Conservation (phyloP, 2,888 invertebrate genomes). For the Hololepta plana region DNA sequence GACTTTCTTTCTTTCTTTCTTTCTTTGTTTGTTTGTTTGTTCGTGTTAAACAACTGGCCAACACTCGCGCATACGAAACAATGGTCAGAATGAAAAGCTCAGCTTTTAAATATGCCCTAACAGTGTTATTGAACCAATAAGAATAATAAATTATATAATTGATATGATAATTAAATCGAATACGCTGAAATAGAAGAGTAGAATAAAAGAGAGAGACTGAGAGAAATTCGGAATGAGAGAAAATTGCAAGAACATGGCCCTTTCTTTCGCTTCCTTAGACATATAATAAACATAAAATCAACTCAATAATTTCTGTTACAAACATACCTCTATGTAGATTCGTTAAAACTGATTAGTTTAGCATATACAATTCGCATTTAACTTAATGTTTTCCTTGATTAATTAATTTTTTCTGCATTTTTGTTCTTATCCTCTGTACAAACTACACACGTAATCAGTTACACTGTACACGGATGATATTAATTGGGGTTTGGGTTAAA, state of each 20-base stretch:
- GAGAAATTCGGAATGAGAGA: conserved; percentile 1
- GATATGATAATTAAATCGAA: not conserved
- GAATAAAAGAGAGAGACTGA: conserved; percentile 8
- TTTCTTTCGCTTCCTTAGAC: conserved; percentile 9
- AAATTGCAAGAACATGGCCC: conserved; percentile 30
- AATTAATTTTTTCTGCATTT: too few relatives aligned
- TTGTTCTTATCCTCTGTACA: too few relatives aligned
- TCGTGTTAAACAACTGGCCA: conserved; percentile 27
- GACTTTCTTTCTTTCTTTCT: conserved; percentile 5
- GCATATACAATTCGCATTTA: too few relatives aligned
- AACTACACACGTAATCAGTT: too few relatives aligned
- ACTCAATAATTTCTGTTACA: too few relatives aligned
- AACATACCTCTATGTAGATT: too few relatives aligned
- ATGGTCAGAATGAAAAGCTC: conserved; percentile 24
- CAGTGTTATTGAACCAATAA: conserved; percentile 17
- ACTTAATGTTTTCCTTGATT: too few relatives aligned
- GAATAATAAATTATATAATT: too few relatives aligned
- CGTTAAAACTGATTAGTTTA: too few relatives aligned
- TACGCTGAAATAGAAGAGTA: conserved; percentile 15
- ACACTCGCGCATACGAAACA: conserved; percentile 27
- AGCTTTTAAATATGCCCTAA: conserved; percentile 26
- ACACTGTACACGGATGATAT: conserved; percentile 26
- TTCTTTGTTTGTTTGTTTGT: too few relatives aligned
- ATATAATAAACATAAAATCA: too few relatives aligned
- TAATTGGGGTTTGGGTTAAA: conserved; percentile 18